These are phyloP conservation scores for Acronicta alni DNA, from an alignment of 2,888 invertebrate species.

Conservation along the genomic window DNA sequence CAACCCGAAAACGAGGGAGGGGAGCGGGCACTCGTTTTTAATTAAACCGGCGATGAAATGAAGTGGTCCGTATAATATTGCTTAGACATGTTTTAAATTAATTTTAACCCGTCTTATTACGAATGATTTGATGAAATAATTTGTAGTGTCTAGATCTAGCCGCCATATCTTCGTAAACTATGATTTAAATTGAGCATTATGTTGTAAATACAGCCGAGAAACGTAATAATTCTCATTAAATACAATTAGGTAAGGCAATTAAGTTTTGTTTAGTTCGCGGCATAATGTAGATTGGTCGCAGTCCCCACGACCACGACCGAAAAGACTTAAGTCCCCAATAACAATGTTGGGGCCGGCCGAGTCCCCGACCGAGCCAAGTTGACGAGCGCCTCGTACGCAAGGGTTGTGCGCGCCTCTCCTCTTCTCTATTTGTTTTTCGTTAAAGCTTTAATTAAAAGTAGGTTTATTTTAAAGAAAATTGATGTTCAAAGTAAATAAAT, in stretches of 20 bases:
- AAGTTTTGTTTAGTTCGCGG: constrained; percentile 44
- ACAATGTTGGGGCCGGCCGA: constrained; percentile 55
- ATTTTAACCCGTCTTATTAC: constrained; percentile 83
- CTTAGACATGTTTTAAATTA: constrained; percentile 89
- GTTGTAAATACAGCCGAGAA: constrained; percentile 5
- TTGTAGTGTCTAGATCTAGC: constrained; percentile 41
- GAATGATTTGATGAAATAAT: constrained; percentile 73
- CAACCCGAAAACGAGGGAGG: constrained; percentile 87
- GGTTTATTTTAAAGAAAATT: constrained; percentile 88
- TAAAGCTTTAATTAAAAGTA: constrained; percentile 88
- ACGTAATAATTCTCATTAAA: constrained; percentile 19
- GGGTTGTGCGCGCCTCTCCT: constrained; percentile 78
- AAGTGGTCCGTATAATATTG: constrained; percentile 89
- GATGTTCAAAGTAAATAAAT: constrained; percentile 88
- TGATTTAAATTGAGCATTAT: constrained; percentile 22
- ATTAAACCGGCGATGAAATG: constrained; percentile 89
- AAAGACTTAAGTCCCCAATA: constrained; percentile 60
- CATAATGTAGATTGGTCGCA: constrained; percentile 19
- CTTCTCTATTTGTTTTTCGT: constrained; percentile 86
- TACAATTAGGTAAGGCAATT: constrained; percentile 13
- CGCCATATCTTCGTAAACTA: constrained; percentile 29
- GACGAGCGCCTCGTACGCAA: constrained; percentile 70
- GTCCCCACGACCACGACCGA: constrained; percentile 20
- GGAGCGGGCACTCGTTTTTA: constrained; percentile 89
- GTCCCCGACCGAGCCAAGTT: constrained; percentile 54